Evolutionary conservation across 2,113 vertebrate species (phyloP).

Genomic region (Hucho hucho): DNA sequence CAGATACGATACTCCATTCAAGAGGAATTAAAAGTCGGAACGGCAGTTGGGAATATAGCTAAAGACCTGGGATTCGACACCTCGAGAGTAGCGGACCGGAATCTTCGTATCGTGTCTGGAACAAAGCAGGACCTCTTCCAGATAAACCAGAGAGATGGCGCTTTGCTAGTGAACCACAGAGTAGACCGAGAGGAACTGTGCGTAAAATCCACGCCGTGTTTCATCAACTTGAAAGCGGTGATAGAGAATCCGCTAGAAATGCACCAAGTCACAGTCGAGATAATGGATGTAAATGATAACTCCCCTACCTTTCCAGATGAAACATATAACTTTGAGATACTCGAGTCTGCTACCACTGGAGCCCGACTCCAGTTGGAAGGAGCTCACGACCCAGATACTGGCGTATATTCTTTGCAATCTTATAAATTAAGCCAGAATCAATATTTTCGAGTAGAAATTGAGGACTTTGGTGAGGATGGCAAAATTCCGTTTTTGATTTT

Average conservation of each 20-base stretch:
- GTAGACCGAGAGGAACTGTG: conserved; percentile 48
- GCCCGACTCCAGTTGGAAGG: conserved; percentile 69
- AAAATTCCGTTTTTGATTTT: conserved; percentile 71
- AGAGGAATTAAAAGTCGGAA: conserved; percentile 57
- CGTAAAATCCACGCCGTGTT: conserved; percentile 20
- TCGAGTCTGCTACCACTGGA: conserved; percentile 51
- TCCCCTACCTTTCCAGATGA: conserved; percentile 32
- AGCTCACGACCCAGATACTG: conserved; percentile 70
- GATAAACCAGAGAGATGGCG: conserved; percentile 54
- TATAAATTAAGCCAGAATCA: conserved; percentile 66
- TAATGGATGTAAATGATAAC: conserved; percentile 44
- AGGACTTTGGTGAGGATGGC: conserved; percentile 69
- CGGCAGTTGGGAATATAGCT: conserved; percentile 54
- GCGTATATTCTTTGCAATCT: conserved; percentile 63
- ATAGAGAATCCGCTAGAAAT: conserved; percentile 41
- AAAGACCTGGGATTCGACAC: conserved; percentile 51
- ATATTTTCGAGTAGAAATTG: conserved; percentile 71
- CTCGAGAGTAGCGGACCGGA: conserved; percentile 32
- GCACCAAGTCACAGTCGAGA: conserved; percentile 33
- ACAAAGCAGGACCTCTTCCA: conserved; percentile 52
- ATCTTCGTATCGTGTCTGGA: conserved; percentile 36
- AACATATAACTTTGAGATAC: conserved; percentile 49
- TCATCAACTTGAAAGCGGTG: conserved; percentile 35
- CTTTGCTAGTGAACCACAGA: conserved; percentile 50
- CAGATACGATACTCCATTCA: conserved; percentile 37